Evolutionary conservation across 2,113 vertebrate genomes (phyloP).

Genomic region (Microcebus tavaratra): DNA sequence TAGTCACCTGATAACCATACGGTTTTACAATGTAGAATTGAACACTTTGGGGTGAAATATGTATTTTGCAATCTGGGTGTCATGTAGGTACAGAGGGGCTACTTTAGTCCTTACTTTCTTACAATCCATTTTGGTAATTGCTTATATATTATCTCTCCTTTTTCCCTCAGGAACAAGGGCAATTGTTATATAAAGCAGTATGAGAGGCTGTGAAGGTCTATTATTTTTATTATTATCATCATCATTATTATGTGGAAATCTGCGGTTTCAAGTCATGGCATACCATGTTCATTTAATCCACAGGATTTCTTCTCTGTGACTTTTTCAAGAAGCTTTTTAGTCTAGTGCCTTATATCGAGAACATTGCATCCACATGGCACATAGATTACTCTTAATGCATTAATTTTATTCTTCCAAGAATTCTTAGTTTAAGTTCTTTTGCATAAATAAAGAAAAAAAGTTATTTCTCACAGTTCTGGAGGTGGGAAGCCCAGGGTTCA

Average conservation of each 20-base stretch:
- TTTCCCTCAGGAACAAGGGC: not conserved
- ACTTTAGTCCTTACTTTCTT: not conserved
- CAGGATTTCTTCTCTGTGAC: not conserved
- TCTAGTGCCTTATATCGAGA: not conserved
- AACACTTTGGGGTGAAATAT: not conserved
- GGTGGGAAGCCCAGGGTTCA: not conserved
- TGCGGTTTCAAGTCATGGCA: not conserved
- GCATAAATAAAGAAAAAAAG: not conserved
- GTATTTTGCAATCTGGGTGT: not conserved
- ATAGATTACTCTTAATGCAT: not conserved
- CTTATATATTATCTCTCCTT: not conserved
- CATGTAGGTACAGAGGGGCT: not conserved
- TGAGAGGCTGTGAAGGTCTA: not conserved
- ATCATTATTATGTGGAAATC: not conserved
- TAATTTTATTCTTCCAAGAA: conserved; percentile 16
- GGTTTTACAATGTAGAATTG: not conserved
- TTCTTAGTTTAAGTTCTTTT: not conserved
- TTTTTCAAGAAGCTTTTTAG: not conserved
- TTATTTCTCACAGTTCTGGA: not conserved
- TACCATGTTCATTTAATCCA: not conserved
- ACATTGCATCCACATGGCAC: not conserved
- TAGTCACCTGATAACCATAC: no score
- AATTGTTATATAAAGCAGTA: not conserved
- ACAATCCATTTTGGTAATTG: not conserved
- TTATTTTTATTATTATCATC: not conserved